Percentiles rank a stretch among this genome's conserved stretches.
Evolutionary conservation across 2,888 invertebrate genomes (phyloP).

Genomic region (Synanthedon andrenaeformis): DNA sequence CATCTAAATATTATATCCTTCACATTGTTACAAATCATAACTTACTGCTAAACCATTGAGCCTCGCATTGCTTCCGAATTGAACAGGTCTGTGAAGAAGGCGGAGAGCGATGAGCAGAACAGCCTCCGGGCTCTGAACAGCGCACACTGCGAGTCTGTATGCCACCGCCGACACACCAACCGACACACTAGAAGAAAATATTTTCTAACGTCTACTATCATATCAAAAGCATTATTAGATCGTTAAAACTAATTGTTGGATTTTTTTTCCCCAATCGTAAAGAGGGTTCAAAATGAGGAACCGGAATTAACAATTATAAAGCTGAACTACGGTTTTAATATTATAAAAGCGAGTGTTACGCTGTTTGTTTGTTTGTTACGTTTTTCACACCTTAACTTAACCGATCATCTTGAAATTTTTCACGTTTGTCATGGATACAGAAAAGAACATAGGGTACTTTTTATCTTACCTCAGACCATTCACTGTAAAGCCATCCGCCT

Average conservation of each 20-base stretch:
- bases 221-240: neutral
- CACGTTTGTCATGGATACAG: too few relatives aligned
- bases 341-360: too few relatives aligned
- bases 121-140: constrained; percentile 76
- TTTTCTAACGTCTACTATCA: neutral
- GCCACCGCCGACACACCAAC: constrained; percentile 80
- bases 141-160: constrained; percentile 79
- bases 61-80: constrained; percentile 76
- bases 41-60: constrained; percentile 85
- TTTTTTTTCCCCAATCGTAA: too few relatives aligned
- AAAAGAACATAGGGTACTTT: too few relatives aligned
- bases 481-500: constrained; percentile 71
- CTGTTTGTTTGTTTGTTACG: too few relatives aligned
- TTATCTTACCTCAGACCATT: constrained; percentile 66
- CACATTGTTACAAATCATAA: neutral
- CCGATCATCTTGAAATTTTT: too few relatives aligned
- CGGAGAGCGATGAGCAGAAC: constrained; percentile 71
- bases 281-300: too few relatives aligned
- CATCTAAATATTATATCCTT: too few relatives aligned
- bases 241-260: too few relatives aligned
- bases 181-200: constrained; percentile 72
- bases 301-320: too few relatives aligned
- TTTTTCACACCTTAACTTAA: too few relatives aligned
- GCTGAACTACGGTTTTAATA: too few relatives aligned
- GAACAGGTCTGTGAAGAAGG: constrained; percentile 76